Evolutionary conservation across 1,140 invertebrate genomes (phyloP), one percentile per base, ranked within the genome.

Genomic region (Physella acuta): DNA sequence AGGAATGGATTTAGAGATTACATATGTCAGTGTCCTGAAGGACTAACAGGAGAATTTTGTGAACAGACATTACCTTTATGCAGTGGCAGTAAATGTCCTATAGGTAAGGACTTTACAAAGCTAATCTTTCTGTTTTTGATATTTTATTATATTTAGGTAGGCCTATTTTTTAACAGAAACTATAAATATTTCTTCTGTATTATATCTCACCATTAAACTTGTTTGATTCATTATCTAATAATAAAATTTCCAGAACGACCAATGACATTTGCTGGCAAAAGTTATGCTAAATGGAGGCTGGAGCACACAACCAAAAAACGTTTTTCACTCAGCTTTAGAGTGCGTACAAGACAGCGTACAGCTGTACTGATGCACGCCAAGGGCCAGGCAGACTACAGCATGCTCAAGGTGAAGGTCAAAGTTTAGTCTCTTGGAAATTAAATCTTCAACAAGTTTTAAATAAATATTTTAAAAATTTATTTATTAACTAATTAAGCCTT

Each of bases 291-390:
- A 64, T 94, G 94, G 81, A 89, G 88, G 58, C 89, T 95, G 34
- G 89, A 81, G 2, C 85, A 87, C 69, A 80, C 84, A 26, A 90
- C 95, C 36, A 93, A 96, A 76, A 90, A 93, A 74, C 90, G 92
- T 77, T 87, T 97, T 36, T 90, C 89, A 61, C 83, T 97, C 31
- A 90, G 91, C 16, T 78, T 98, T 64, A 88, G 92, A 70, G 89
- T 98, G 56, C 88, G 93, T 73, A 97, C 94, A 0, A 86, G 94
- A 0, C 91, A 94, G 78, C 89, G 90, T 1, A 91, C 92, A 34
- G 94, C 93, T n/a, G 94, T 91, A 69, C 80, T 98, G 0, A 90
- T 97, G 87, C 93, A 92, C 81, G 92, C 92, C 0, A 89, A 91
- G 34, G 94, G 94, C 0, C 90, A 90, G 76, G 87, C 94, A 31